These are phyloP conservation scores for Lepetodrilus schrolli DNA, from an alignment of 2,888 invertebrate species.

Conservation along the genomic window DNA sequence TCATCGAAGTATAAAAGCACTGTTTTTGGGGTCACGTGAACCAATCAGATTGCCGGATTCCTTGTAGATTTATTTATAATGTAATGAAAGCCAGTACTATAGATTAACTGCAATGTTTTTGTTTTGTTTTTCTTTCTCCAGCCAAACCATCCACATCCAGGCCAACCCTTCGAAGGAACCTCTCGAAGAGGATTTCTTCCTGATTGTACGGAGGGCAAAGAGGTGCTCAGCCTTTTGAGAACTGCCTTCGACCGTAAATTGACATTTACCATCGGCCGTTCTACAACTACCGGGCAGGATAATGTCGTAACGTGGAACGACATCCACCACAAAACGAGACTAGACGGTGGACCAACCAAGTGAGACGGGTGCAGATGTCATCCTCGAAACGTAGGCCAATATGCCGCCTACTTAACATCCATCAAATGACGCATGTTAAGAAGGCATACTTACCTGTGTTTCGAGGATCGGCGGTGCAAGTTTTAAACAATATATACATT, in stretches of 20 bases:
- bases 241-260: slow-evolving; percentile 60
- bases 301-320: slow-evolving; percentile 63
- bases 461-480: no score
- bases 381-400: no score
- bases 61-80: background rate
- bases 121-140: slow-evolving; percentile 39
- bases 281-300: slow-evolving; percentile 62
- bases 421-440: no score
- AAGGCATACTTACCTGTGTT: no score
- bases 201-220: slow-evolving; percentile 57
- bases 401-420: no score
- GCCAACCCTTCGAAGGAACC: slow-evolving; percentile 57
- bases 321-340: slow-evolving; percentile 64
- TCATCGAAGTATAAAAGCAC: background rate
- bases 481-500: background rate
- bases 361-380: no score
- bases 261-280: slow-evolving; percentile 62
- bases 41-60: no score
- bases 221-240: slow-evolving; percentile 53
- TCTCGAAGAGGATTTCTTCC: slow-evolving; percentile 64
- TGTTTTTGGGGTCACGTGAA: background rate
- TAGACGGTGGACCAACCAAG: slow-evolving; percentile 49
- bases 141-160: slow-evolving; percentile 64
- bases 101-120: background rate
- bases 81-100: background rate